These are phyloP conservation scores for Hydropotes inermis DNA, from an alignment of 2,113 vertebrate species.

Conservation along the genomic window DNA sequence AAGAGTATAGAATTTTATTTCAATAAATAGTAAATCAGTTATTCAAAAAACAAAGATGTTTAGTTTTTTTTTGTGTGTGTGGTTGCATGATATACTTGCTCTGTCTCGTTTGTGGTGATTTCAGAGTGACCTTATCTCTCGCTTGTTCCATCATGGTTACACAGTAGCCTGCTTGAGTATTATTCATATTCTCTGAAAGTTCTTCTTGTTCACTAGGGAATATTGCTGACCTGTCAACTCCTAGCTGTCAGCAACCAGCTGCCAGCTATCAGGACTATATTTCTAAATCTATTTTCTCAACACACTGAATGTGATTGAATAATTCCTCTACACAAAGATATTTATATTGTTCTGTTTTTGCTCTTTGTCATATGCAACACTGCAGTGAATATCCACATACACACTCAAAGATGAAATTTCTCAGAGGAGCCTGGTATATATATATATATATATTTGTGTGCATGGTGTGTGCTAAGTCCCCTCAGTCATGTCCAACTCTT, in stretches of 20 bases:
- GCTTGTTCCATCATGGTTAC: background rate
- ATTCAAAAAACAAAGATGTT: background rate
- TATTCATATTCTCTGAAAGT: background rate
- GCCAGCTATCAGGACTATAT: background rate
- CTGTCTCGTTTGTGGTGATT: background rate
- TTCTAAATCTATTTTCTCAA: slow-evolving; percentile 14
- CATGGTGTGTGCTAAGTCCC: background rate
- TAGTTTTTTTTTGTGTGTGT: background rate
- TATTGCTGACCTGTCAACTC: background rate
- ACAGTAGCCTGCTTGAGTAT: background rate
- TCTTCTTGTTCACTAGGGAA: background rate
- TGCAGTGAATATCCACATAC: background rate
- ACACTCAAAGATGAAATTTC: background rate
- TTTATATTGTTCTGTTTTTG: background rate
- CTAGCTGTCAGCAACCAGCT: background rate
- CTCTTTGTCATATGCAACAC: background rate
- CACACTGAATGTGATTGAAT: background rate
- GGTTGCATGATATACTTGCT: background rate
- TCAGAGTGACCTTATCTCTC: background rate
- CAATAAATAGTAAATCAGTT: background rate
- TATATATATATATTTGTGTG: background rate
- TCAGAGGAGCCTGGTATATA: background rate
- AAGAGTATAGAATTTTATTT: background rate
- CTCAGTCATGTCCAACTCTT: background rate
- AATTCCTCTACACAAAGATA: background rate